Evolutionary conservation across 2,888 invertebrate species (phyloP).

Genomic region (Zonitis immaculata): DNA sequence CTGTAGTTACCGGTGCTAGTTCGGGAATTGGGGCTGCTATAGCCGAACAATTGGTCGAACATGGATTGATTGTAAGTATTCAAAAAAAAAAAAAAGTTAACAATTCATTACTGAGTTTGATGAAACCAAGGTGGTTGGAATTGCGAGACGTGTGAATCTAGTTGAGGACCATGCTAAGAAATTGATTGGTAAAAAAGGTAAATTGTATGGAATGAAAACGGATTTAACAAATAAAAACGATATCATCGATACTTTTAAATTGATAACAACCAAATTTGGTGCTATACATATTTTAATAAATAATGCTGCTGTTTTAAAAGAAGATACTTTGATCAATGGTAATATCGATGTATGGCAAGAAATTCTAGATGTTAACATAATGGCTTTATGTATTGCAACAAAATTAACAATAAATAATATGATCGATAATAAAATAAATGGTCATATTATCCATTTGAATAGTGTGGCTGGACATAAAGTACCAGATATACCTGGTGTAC

Average conservation of each 20-base stretch:
- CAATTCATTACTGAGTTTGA: neutral
- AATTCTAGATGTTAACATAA: conserved; percentile 25
- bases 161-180: conserved; percentile 23
- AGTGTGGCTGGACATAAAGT: conserved; percentile 30
- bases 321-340: conserved; percentile 30
- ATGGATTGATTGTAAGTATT: conserved; percentile 51
- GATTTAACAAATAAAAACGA: conserved; percentile 42
- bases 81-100: neutral
- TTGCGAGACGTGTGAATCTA: conserved; percentile 28
- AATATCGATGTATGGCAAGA: conserved; percentile 24
- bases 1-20: conserved; percentile 62
- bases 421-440: conserved; percentile 23
- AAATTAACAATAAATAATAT: conserved; percentile 28
- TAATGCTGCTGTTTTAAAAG: conserved; percentile 39
- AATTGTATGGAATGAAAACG: conserved; percentile 39
- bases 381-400: conserved; percentile 26
- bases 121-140: conserved; percentile 34
- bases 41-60: conserved; percentile 46
- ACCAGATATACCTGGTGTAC: conserved; percentile 21
- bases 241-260: conserved; percentile 37
- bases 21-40: conserved; percentile 57
- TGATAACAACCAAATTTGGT: conserved; percentile 39
- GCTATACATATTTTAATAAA: conserved; percentile 44
- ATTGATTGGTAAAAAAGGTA: conserved; percentile 28
- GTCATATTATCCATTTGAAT: conserved; percentile 32